Evolutionary conservation across 2,113 vertebrate genomes (phyloP).

Genomic region (Eudyptes chrysolophus): DNA sequence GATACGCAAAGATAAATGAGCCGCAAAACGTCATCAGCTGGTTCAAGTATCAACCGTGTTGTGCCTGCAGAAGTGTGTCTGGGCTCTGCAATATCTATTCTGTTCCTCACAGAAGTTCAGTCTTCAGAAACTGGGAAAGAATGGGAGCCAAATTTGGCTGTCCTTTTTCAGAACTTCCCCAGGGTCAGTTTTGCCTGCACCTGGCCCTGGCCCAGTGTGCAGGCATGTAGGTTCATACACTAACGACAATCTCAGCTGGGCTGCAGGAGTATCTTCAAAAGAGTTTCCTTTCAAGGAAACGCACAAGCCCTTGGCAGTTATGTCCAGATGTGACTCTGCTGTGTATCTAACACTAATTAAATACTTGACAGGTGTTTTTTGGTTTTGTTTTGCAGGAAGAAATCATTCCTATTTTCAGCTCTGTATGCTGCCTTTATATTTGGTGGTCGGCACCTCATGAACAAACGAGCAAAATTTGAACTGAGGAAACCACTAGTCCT

Average conservation of each 20-base stretch:
- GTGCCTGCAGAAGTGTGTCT: not conserved
- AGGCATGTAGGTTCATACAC: not conserved
- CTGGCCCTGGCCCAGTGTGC: not conserved
- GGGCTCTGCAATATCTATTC: not conserved
- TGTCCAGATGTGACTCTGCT: not conserved
- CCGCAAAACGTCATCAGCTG: accelerated
- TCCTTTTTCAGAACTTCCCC: not conserved
- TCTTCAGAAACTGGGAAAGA: not conserved
- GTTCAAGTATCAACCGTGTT: accelerated
- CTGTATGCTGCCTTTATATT: constrained; percentile 97
- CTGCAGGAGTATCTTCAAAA: not conserved
- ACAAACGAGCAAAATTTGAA: constrained; percentile 98
- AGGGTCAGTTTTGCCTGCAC: not conserved
- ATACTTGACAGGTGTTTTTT: constrained; percentile 8
- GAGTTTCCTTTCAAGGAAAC: not conserved
- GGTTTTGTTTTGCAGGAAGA: constrained; percentile 87
- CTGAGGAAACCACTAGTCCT: constrained; percentile 95
- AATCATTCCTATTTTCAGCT: constrained; percentile 96
- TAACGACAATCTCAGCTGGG: accelerated
- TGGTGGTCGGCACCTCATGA: constrained; percentile 96
- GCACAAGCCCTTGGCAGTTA: not conserved
- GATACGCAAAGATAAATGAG: not conserved
- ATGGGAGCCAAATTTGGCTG: not conserved
- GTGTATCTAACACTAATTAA: not conserved
- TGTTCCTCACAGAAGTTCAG: not conserved